Percentiles rank a stretch among this genome's conserved stretches.
Evolutionary conservation across 30 jellyfish, hydroid and myxozoan genomes (phyloP).

Genomic region (Calvadosia cruxmelitensis): DNA sequence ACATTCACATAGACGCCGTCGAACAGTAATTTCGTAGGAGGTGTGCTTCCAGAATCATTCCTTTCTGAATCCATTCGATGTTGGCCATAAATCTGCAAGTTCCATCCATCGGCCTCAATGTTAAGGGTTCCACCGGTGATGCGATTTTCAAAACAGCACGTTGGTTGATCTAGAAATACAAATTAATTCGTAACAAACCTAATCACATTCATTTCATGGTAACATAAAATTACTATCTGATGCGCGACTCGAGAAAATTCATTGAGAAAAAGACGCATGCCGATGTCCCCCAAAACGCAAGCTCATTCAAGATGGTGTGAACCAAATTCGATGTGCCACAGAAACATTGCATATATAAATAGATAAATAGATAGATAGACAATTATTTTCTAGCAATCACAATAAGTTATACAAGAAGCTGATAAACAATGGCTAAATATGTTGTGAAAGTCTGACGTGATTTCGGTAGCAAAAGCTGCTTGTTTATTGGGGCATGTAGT

Average conservation of each 20-base stretch:
- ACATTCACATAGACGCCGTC: slow-evolving; percentile 39
- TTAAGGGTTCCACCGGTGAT: slow-evolving; percentile 65
- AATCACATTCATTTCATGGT: no score
- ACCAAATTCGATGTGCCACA: not conserved
- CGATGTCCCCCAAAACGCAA: not conserved
- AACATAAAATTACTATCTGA: no score
- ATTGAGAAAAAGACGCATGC: not conserved
- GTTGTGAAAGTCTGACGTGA: no score
- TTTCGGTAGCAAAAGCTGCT: no score
- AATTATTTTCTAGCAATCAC: no score
- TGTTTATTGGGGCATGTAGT: no score
- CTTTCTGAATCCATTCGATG: slow-evolving; percentile 34
- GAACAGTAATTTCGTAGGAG: slow-evolving; percentile 43
- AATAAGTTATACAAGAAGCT: no score
- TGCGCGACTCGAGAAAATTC: not conserved
- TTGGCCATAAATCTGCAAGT: slow-evolving; percentile 77
- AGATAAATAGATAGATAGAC: no score
- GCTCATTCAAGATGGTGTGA: not conserved
- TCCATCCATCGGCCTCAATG: slow-evolving; percentile 72
- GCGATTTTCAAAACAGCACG: slow-evolving; percentile 38
- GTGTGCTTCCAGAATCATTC: not conserved
- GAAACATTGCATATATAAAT: no score
- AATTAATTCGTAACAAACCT: no score
- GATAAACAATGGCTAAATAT: no score
- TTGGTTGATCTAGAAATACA: slow-evolving; percentile 27